These are phyloP conservation scores for Branchinecta sandiegonensis DNA, from an alignment of 2,888 invertebrate genomes.

Conservation along the genomic window DNA sequence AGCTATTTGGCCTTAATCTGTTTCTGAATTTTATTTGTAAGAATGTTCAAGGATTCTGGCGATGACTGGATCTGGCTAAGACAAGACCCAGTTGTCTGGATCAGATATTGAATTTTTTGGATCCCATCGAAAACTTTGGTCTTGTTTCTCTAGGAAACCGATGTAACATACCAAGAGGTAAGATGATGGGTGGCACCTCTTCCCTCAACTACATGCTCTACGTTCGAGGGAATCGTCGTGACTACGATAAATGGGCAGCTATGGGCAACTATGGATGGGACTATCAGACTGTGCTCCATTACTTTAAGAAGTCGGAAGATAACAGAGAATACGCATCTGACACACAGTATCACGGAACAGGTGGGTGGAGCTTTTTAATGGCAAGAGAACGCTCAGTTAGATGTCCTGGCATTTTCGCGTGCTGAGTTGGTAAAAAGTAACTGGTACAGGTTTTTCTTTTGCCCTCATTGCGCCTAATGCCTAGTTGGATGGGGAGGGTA, in stretches of 20 bases:
- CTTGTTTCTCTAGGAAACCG: slow-evolving; percentile 4
- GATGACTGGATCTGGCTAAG: too few relatives aligned
- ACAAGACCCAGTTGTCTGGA: too few relatives aligned
- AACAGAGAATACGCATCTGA: slow-evolving; percentile 62
- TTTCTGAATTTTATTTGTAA: too few relatives aligned
- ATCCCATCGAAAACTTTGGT: too few relatives aligned
- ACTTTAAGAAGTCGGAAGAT: slow-evolving; percentile 75
- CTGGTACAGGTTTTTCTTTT: too few relatives aligned
- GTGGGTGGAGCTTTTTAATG: slow-evolving; percentile 42
- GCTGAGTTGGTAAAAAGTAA: too few relatives aligned
- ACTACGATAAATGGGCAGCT: slow-evolving; percentile 73
- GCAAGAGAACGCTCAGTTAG: not conserved
- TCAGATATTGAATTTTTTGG: too few relatives aligned
- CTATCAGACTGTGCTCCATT: slow-evolving; percentile 61
- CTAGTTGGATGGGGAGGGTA: too few relatives aligned
- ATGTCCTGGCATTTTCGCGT: too few relatives aligned
- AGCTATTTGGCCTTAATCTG: too few relatives aligned
- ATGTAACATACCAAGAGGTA: slow-evolving; percentile 19
- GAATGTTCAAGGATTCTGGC: too few relatives aligned
- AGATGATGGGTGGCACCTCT: slow-evolving; percentile 59
- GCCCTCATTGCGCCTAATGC: too few relatives aligned
- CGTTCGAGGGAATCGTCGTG: slow-evolving; percentile 67
- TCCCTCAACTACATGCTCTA: slow-evolving; percentile 85
- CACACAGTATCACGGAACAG: slow-evolving; percentile 57
- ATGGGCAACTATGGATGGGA: slow-evolving; percentile 76